These are phyloP conservation scores for Xenus cinereus DNA, from an alignment of 2,113 vertebrate species.

Conservation along the genomic window DNA sequence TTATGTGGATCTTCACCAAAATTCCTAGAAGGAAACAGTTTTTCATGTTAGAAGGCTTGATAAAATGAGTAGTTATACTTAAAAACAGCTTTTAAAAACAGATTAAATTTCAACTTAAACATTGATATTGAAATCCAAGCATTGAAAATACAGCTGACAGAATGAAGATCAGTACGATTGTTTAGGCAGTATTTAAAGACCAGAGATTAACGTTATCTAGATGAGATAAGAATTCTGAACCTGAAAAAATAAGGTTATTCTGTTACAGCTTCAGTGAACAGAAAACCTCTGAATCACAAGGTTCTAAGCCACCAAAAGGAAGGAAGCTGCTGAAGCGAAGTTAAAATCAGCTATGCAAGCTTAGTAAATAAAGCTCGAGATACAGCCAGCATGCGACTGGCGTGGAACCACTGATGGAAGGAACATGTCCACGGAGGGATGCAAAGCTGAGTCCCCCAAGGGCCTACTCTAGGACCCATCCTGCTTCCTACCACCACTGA, in stretches of 20 bases:
- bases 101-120: not conserved
- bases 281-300: not conserved
- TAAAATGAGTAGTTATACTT: not conserved
- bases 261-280: not conserved
- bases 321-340: not conserved
- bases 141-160: not conserved
- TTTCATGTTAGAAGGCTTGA: not conserved
- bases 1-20: not conserved
- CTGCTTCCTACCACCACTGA: rapidly evolving
- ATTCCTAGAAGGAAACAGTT: conserved; percentile 35
- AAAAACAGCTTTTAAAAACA: not conserved
- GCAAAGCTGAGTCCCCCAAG: not conserved
- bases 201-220: not conserved
- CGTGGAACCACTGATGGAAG: rapidly evolving
- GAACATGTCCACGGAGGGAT: rapidly evolving
- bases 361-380: not conserved
- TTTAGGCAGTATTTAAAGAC: not conserved
- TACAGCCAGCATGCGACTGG: rapidly evolving
- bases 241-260: not conserved
- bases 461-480: rapidly evolving
- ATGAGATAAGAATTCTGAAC: not conserved
- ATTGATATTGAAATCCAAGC: not conserved
- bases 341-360: not conserved
- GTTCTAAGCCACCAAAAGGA: not conserved
- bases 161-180: not conserved